Evolutionary conservation across 2,797 vertebrate genomes (phyloP).

Genomic region (Rallus crepitans): DNA sequence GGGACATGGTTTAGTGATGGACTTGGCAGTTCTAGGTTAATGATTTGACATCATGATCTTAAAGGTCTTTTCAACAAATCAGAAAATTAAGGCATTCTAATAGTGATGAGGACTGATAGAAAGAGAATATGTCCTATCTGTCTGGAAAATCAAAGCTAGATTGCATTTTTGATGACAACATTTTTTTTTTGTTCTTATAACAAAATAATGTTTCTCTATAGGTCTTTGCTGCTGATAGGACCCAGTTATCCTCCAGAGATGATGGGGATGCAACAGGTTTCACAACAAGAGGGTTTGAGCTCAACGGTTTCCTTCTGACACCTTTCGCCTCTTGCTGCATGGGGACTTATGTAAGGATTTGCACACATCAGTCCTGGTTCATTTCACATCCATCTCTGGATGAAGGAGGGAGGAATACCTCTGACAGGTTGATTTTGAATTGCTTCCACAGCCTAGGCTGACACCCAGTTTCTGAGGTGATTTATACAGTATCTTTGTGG

Average conservation of each 20-base stretch:
- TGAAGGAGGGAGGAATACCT: background rate
- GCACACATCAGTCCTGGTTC: background rate
- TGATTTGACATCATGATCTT: too few relatives aligned
- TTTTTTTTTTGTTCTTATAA: background rate
- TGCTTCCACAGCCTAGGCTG: background rate
- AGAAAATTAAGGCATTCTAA: background rate
- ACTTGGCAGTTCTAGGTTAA: too few relatives aligned
- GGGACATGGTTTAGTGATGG: too few relatives aligned
- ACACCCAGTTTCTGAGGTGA: background rate
- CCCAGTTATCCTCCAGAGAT: background rate
- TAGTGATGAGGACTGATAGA: rapidly evolving
- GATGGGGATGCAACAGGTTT: background rate
- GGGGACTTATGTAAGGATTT: background rate
- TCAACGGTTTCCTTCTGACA: background rate
- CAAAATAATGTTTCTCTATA: background rate
- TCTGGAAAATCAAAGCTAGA: background rate
- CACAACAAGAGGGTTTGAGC: background rate
- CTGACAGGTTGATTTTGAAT: constrained; percentile 28
- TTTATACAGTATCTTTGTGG: background rate
- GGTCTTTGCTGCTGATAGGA: background rate
- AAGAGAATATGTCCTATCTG: background rate
- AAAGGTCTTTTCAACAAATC: background rate
- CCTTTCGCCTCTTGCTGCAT: background rate
- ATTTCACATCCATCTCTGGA: background rate
- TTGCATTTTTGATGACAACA: background rate